A percentile compares a stretch with the other conserved stretches of the same genome.
phyloP scores from a whole-genome alignment of 92 coral and sea anemone species.

The Zoanthus sansibaricus region DNA sequence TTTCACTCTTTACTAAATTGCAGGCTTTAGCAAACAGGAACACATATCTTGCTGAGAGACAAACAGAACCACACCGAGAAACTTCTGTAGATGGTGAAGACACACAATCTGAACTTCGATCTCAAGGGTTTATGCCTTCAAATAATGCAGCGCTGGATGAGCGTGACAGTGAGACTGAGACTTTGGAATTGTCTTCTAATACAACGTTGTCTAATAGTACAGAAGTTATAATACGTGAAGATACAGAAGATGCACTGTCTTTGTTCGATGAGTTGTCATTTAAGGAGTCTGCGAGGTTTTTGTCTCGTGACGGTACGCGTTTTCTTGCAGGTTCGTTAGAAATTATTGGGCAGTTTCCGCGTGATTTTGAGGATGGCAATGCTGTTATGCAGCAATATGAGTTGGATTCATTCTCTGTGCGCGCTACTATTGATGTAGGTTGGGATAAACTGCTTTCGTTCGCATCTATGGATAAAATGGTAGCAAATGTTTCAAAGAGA shows the following conservation, averaged over 20 bases:
- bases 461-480: not conserved
- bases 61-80: not conserved
- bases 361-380: not conserved
- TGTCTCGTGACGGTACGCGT: not conserved
- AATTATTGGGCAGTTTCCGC: not conserved
- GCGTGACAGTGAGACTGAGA: not conserved
- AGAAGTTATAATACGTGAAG: not conserved
- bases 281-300: not conserved
- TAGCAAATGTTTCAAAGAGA: not conserved
- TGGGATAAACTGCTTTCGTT: not conserved
- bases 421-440: not conserved
- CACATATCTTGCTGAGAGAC: not conserved
- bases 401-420: not conserved
- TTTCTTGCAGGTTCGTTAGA: not conserved
- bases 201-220: not conserved
- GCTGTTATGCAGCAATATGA: not conserved
- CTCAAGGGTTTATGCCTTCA: not conserved
- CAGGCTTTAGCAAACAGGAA: not conserved
- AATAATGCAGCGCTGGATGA: not conserved
- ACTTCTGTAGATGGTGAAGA: not conserved
- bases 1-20: too few relatives aligned
- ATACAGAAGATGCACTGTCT: not conserved
- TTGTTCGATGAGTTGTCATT: not conserved
- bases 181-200: not conserved
- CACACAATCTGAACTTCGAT: not conserved